phyloP scores from a whole-genome alignment of 2,888 invertebrate species.

The Coecobrya sp. region DNA sequence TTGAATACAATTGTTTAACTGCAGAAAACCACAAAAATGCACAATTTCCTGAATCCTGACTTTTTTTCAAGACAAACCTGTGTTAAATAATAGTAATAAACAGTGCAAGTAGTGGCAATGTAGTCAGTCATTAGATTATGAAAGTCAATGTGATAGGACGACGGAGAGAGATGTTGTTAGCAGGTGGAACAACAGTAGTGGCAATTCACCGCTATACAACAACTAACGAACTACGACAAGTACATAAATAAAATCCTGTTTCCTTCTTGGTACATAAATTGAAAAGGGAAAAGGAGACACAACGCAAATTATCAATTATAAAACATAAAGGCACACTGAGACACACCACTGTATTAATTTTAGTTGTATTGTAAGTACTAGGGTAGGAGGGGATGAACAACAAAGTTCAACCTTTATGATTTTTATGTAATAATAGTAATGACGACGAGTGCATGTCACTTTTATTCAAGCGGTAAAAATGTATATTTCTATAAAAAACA shows the following conservation, averaged over 20 bases:
- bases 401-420: slow-evolving; percentile 27
- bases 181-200: neutral
- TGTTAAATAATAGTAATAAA: slow-evolving; percentile 28
- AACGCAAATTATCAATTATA: neutral
- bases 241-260: slow-evolving; percentile 10
- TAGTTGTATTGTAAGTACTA: no score
- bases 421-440: neutral
- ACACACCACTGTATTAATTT: neutral
- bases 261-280: slow-evolving; percentile 13
- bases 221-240: neutral
- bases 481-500: neutral
- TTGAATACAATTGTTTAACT: slow-evolving; percentile 60
- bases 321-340: neutral
- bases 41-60: slow-evolving; percentile 71
- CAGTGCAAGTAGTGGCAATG: neutral
- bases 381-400: neutral
- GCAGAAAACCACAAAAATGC: slow-evolving; percentile 66
- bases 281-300: slow-evolving; percentile 17
- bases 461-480: slow-evolving; percentile 12
- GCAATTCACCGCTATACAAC: neutral
- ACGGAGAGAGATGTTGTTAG: slow-evolving; percentile 35
- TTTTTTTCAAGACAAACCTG: slow-evolving; percentile 43
- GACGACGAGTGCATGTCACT: neutral
- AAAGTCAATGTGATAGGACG: slow-evolving; percentile 40
- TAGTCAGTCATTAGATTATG: slow-evolving; percentile 67